Percentiles rank a stretch among this genome's conserved stretches.
These are phyloP conservation scores for Morpho deidamia DNA, from an alignment of 2,888 invertebrate genomes.

Conservation along the genomic window DNA sequence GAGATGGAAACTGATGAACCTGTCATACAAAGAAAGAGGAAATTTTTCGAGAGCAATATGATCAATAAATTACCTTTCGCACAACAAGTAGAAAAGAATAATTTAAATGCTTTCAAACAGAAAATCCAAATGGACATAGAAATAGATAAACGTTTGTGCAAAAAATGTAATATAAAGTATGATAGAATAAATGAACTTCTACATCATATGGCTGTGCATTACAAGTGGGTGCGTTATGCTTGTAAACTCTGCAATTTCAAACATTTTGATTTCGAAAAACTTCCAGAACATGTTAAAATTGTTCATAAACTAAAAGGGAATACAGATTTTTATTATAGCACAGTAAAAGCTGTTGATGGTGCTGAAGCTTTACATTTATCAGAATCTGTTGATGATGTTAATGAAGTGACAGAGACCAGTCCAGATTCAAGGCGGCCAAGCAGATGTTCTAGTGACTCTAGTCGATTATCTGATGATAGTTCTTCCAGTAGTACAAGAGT, in stretches of 20 bases:
- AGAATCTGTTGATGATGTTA: conserved; percentile 40
- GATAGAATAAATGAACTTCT: conserved; percentile 71
- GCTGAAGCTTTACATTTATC: conserved; percentile 55
- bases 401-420: conserved; percentile 44
- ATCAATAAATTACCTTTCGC: conserved; percentile 48
- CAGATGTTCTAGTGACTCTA: conserved; percentile 67
- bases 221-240: conserved; percentile 85
- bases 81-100: conserved; percentile 57
- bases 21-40: conserved; percentile 12
- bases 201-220: conserved; percentile 81
- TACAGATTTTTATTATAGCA: conserved; percentile 68
- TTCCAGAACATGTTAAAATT: conserved; percentile 81
- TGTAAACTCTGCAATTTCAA: conserved; percentile 86
- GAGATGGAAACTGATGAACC: conserved; percentile 13
- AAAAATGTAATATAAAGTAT: conserved; percentile 72
- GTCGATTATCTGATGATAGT: conserved; percentile 66
- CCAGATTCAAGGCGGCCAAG: conserved; percentile 60
- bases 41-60: conserved; percentile 25
- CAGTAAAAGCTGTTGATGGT: conserved; percentile 65
- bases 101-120: conserved; percentile 54
- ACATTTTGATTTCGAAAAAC: conserved; percentile 81
- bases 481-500: conserved; percentile 53
- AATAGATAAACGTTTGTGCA: conserved; percentile 61
- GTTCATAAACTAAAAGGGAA: conserved; percentile 80
- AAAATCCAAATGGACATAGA: conserved; percentile 60